phyloP scores from a whole-genome alignment of 2,888 invertebrate species.

The Sthenelais limicola region DNA sequence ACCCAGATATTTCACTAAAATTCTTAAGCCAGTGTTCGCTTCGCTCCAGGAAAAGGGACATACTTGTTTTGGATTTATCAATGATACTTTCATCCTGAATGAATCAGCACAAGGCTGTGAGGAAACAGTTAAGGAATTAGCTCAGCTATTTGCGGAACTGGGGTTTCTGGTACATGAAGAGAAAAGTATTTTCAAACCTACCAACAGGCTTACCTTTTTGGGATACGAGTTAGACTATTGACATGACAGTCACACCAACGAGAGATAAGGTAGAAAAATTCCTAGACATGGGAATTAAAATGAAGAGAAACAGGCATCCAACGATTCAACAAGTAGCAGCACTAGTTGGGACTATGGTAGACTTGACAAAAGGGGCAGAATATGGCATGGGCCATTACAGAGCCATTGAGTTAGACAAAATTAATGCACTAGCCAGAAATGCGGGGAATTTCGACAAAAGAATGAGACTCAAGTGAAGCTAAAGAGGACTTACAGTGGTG shows the following conservation, averaged over 20 bases:
- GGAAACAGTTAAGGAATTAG: background rate
- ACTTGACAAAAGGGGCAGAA: background rate
- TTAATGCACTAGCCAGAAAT: background rate
- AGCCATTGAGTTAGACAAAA: background rate
- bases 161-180: background rate
- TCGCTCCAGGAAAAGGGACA: background rate
- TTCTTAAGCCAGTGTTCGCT: background rate
- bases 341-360: background rate
- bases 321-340: background rate
- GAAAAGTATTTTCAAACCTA: background rate
- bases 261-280: constrained; percentile 6
- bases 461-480: background rate
- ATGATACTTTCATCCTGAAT: background rate
- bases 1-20: background rate
- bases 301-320: background rate
- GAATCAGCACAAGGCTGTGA: background rate
- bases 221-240: background rate
- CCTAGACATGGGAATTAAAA: background rate
- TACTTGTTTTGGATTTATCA: background rate
- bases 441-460: background rate
- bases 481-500: constrained; percentile 1
- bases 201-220: background rate
- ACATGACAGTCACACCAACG: background rate
- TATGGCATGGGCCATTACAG: background rate
- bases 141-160: background rate